Evolutionary conservation across 2,113 vertebrate genomes (phyloP).

Genomic region (Lamprologus sp.): DNA sequence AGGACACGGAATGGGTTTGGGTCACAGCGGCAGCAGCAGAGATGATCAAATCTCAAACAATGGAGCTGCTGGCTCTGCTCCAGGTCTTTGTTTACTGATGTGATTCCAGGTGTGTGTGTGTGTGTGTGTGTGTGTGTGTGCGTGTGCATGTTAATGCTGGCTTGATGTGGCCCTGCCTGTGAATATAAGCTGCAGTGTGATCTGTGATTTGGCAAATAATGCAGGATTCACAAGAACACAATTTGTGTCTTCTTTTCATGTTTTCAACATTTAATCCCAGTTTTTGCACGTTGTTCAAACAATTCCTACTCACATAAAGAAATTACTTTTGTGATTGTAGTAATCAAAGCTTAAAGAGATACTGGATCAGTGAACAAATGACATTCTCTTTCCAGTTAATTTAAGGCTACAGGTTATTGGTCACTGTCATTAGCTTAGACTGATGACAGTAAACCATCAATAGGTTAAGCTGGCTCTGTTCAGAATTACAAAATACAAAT

Average conservation of each 20-base stretch:
- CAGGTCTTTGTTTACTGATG: slow-evolving; percentile 33
- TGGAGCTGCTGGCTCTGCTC: slow-evolving; percentile 13
- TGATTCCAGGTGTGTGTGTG: not conserved
- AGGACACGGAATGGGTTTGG: slow-evolving; percentile 10
- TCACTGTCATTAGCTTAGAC: not conserved
- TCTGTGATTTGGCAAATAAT: not conserved
- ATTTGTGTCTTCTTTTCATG: not conserved
- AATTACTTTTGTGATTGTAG: not conserved
- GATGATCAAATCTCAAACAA: slow-evolving; percentile 49
- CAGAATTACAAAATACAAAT: not conserved
- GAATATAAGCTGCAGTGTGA: not conserved
- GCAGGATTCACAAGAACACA: not conserved
- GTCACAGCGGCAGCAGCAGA: slow-evolving; percentile 4
- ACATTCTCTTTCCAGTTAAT: not conserved
- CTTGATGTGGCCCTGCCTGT: not conserved
- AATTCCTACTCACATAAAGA: not conserved
- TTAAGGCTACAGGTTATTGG: not conserved
- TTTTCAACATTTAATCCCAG: not conserved
- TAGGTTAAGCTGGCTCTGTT: not conserved
- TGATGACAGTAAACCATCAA: not conserved
- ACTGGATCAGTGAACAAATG: not conserved
- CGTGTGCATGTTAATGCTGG: not conserved
- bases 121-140: not conserved
- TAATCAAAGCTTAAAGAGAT: not conserved
- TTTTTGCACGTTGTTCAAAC: not conserved